Base-by-base conservation (phyloP, 2,888 invertebrate genomes). In the Scaptomyza parva region DNA sequence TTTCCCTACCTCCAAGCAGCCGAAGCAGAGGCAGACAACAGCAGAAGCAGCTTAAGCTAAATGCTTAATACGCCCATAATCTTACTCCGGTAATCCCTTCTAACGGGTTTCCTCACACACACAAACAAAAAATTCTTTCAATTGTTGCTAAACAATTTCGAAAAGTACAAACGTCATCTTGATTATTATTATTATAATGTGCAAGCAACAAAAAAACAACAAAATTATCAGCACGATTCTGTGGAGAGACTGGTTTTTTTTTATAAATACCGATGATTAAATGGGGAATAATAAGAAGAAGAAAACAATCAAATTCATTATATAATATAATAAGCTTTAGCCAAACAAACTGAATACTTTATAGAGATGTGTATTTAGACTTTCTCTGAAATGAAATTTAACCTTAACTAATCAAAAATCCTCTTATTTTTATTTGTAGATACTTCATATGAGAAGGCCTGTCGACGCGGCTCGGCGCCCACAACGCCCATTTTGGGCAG, bases 391-490 rank as follows among this genome's bases (percentile, higher is more conserved):
- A 28, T 11, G 11, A 28, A 28, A 28, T 9, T 28, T 9, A 3
- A 12, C 3, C 30, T 30, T 1, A 33, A 52, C 35, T 51, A 48
- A 57, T 30, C 76, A 89, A 89, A 24, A 37, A 28, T 35, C 39
- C 33, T 60, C 40, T 41, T n/a, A 12, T 43, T 60, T 45, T 7
- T 89, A 93, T 93, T 20, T 94, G 0, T 12, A 97, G 97, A 97
- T 92, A 96, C 97, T 85, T 97, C 97, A 81, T 97, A 97, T 93
- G 97, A 97, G 93, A 97, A 97, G 92, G 96, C 96, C 91, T 96
- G 96, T 91, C 94, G 96, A 79, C 94, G 96, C 78, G 96, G 96
- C 70, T 96, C 96, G 83, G 96, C 97, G 61, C 97, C 97, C 66
- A 95, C 96, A 80, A 96, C 96, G 81, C 96, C 96, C 64, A 95